Percentiles rank a stretch among this genome's conserved stretches.
Conservation (phyloP, 2,888 invertebrate genomes). For the Pseudoips prasinana region DNA sequence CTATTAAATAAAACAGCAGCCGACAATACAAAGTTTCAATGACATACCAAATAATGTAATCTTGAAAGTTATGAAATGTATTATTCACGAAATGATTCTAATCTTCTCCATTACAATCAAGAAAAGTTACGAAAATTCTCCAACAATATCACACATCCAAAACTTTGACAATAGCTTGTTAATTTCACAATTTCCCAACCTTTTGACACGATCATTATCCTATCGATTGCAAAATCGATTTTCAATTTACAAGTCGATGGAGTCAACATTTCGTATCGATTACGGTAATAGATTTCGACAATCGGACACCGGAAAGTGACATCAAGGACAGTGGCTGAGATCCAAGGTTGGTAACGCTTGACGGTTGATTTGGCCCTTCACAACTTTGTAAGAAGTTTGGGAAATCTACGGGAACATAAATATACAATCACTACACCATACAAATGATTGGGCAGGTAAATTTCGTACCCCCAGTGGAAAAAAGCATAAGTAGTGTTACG, state of each 20-base stretch:
- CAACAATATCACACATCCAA: not conserved
- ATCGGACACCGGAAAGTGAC: slow-evolving; percentile 39
- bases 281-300: slow-evolving; percentile 41
- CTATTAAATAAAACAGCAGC: no score
- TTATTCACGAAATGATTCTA: no score
- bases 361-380: slow-evolving; percentile 9
- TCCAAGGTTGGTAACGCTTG: slow-evolving; percentile 15
- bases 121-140: not conserved
- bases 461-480: no score
- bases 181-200: slow-evolving; percentile 36
- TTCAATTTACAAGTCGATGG: slow-evolving; percentile 35
- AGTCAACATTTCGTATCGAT: slow-evolving; percentile 42
- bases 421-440: no score
- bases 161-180: slow-evolving; percentile 23
- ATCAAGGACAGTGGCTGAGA: slow-evolving; percentile 41
- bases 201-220: slow-evolving; percentile 20
- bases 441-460: no score
- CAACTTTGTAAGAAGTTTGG: no score
- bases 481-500: no score
- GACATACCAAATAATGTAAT: no score
- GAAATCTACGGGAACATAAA: no score
- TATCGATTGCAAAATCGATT: slow-evolving; percentile 30
- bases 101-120: no score
- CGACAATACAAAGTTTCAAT: no score
- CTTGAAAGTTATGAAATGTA: no score